These are phyloP conservation scores for Lerista edwardsae DNA, from an alignment of 2,797 vertebrate species.

Conservation along the genomic window DNA sequence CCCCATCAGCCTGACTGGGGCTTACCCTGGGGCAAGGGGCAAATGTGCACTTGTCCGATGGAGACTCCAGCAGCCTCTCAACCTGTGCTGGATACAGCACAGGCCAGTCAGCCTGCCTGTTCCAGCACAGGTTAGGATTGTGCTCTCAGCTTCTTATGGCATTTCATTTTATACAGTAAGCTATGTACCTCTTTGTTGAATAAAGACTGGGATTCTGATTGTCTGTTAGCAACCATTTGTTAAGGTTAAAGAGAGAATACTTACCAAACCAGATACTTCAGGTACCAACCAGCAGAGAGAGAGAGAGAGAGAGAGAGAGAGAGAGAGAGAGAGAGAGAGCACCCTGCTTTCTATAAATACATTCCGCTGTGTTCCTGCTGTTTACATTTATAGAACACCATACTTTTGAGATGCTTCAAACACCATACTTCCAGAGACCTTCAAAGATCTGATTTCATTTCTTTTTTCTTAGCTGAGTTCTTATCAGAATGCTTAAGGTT, in stretches of 20 bases:
- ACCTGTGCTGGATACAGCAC: too few species aligned
- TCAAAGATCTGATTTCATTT: slow-evolving; percentile 19
- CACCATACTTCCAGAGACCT: slow-evolving; percentile 29
- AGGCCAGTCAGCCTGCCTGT: too few species aligned
- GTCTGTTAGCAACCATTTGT: neutral
- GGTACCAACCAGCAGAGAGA: slow-evolving; percentile 49
- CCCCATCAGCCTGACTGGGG: too few species aligned
- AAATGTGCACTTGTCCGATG: too few species aligned
- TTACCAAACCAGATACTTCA: slow-evolving; percentile 50
- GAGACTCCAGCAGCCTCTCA: too few species aligned
- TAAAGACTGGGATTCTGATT: slow-evolving; percentile 40
- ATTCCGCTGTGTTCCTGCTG: slow-evolving; percentile 19
- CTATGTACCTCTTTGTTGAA: neutral
- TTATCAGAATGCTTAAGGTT: neutral
- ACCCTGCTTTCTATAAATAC: slow-evolving; percentile 39
- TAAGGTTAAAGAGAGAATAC: neutral
- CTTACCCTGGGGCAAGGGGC: too few species aligned
- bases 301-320: neutral
- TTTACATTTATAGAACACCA: neutral
- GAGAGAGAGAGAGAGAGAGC: too few species aligned
- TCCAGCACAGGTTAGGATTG: too few species aligned
- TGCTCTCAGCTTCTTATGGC: neutral
- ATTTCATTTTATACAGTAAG: neutral
- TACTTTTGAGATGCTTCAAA: too few species aligned
- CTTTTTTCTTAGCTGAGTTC: neutral